A percentile compares a stretch with the other conserved stretches of the same genome.
Evolutionary conservation across 2,113 vertebrate genomes (phyloP).

Genomic region (zebrafish (Danio rerio)): GRCz12tu NC_133197.1:39544001-39544500

Average conservation of each 20-base stretch:
- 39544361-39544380: constrained; percentile 55
- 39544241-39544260: constrained; percentile 3
- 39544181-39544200: neutral
- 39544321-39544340: neutral
- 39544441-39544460: constrained; percentile 25
- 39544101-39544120: too few relatives aligned
- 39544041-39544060: too few relatives aligned
- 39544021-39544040: too few relatives aligned
- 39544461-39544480: constrained; percentile 34
- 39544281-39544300: constrained; percentile 15
- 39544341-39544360: constrained; percentile 33
- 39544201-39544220: neutral
- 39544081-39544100: too few relatives aligned
- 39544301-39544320: constrained; percentile 9
- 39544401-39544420: constrained; percentile 9
- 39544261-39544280: neutral
- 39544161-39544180: too few relatives aligned
- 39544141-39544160: too few relatives aligned
- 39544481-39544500: constrained; percentile 27
- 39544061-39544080: too few relatives aligned
- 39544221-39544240: neutral
- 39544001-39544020: too few relatives aligned
- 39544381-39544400: constrained; percentile 5
- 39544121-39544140: too few relatives aligned
- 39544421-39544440: constrained; percentile 45